Percentiles rank a stretch among this genome's conserved stretches.
Conservation (phyloP, 2,797 vertebrate genomes). For the Clarias fuscus region DNA sequence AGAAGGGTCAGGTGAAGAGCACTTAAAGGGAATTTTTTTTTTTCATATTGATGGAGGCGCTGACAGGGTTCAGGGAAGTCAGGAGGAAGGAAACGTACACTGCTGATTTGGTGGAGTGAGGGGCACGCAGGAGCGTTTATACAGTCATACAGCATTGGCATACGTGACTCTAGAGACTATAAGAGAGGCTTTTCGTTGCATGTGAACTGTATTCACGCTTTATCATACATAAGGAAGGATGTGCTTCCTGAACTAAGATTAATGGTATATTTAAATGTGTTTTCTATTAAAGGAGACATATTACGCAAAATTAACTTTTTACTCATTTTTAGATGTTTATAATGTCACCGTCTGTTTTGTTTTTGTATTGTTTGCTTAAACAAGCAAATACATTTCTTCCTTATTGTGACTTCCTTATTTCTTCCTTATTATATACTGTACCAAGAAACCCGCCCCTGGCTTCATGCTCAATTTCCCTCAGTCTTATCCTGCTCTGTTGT, state of each 20-base stretch:
- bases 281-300: background rate
- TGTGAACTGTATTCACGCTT: background rate
- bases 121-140: background rate
- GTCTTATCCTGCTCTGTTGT: too few species aligned
- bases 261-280: background rate
- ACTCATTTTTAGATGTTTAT: too few species aligned
- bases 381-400: too few species aligned
- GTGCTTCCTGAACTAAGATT: background rate
- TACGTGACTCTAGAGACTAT: background rate
- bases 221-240: background rate
- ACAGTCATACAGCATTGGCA: background rate
- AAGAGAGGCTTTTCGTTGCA: background rate
- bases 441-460: too few species aligned
- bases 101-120: background rate
- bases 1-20: constrained; percentile 3
- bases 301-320: too few species aligned
- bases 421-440: too few species aligned
- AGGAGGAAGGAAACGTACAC: background rate
- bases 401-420: too few species aligned
- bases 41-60: constrained; percentile 4
- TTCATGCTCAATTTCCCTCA: too few species aligned
- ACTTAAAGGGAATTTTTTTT: constrained; percentile 25
- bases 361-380: too few species aligned
- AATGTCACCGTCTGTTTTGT: too few species aligned
- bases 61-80: constrained; percentile 28